phyloP scores from a whole-genome alignment of 1,140 invertebrate genomes.

The Vanessa atalanta region DNA sequence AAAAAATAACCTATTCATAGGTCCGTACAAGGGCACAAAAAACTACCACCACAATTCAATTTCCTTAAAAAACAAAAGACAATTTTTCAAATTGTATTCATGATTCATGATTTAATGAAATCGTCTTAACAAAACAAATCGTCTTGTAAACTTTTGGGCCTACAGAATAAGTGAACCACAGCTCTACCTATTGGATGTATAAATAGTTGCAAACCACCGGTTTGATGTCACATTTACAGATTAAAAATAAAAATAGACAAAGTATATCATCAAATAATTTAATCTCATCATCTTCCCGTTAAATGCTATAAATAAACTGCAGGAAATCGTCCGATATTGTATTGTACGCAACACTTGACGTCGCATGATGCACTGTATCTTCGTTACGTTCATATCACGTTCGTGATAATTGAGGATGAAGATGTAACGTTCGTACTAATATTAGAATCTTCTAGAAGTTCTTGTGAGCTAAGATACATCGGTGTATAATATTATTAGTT shows the following conservation, averaged over 20 bases:
- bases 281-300: background rate
- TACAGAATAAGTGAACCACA: no score
- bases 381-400: background rate
- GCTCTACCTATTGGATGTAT: no score
- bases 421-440: background rate
- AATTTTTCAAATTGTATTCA: no score
- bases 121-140: no score
- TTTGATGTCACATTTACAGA: no score
- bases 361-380: background rate
- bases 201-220: no score
- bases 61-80: no score
- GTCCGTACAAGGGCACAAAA: no score
- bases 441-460: background rate
- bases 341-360: background rate
- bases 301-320: background rate
- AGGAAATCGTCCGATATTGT: background rate
- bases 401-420: slow-evolving; percentile 4
- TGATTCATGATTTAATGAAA: no score
- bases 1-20: no score
- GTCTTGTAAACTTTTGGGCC: no score
- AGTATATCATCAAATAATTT: background rate
- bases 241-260: background rate
- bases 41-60: no score
- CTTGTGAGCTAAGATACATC: background rate
- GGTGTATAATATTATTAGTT: background rate